Base-by-base conservation (phyloP, 2,113 vertebrate genomes). In the Oncorhynchus kisutch region DNA sequence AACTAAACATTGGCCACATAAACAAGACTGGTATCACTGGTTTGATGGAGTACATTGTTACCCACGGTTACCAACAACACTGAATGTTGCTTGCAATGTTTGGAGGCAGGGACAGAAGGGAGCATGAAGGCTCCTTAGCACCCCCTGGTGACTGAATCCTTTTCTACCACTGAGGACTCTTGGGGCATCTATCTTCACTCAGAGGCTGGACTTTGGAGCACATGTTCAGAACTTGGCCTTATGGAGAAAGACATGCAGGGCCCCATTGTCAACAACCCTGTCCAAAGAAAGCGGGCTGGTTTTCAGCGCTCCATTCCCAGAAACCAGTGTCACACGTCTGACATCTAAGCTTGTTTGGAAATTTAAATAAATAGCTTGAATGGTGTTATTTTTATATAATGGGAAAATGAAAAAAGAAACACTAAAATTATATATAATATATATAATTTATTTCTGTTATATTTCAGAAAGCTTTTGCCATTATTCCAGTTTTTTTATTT, bases 341-440 rank as follows among this genome's bases (percentile, higher is more conserved):
- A 85, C 74, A 67, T 67, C 81, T 73, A 79, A 80, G 77, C 80
- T 74, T 85, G 82, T 87, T 81, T 74, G 68, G 83, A 82, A 78
- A 80, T 18, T 80, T 80, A 65, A 51, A 31, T 78, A 62, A 84
- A 80, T 73, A 74, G 80, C 83, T 82, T 87, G 80, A 88, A 84
- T 79, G 86, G 81, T 91, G 86, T 87, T 92, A 88, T 91, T 92
- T 92, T 92, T 91, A 86, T 91, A 90, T 87, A 82, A 84, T 79
- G 67, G 74, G 81, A 77, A 78, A 81, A 75, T 72, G 22, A 71
- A 75, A 75, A 75, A 86, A 80, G 39, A 88, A 87, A 85, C 71
- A 80, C 81, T 82, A 77, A 81, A 89, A 84, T 79, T 86, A 85
- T 88, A 75, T 80, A 88, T 88, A 88, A 88, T 90, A 89, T 89